Evolutionary conservation across 2,797 vertebrate species (phyloP).

Genomic region (Luscinia megarhynchos): DNA sequence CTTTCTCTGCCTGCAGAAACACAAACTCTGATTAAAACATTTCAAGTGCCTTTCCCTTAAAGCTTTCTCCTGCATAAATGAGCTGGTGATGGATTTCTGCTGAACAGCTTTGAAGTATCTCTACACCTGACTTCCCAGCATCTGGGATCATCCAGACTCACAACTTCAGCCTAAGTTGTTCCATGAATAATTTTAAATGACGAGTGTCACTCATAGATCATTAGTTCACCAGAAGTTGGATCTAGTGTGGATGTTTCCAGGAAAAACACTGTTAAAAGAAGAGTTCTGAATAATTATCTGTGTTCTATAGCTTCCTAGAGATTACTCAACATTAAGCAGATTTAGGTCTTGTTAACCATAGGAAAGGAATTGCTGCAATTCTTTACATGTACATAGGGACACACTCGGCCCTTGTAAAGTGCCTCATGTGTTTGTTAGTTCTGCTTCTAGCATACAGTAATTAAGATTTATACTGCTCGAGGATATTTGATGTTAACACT

Average conservation of each 20-base stretch:
- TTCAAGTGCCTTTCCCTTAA: neutral
- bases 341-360: conserved; percentile 38
- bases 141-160: neutral
- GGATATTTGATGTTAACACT: conserved; percentile 42
- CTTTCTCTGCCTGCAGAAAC: neutral
- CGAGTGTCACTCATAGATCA: neutral
- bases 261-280: neutral
- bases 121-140: neutral
- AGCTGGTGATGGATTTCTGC: neutral
- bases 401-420: conserved; percentile 29
- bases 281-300: conserved; percentile 17
- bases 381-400: conserved; percentile 38
- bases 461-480: conserved; percentile 62
- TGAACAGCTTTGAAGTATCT: neutral
- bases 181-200: neutral
- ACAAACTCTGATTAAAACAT: neutral
- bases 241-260: neutral
- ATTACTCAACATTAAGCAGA: conserved; percentile 39
- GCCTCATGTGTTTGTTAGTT: conserved; percentile 11
- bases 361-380: conserved; percentile 38
- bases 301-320: neutral
- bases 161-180: neutral
- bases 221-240: neutral
- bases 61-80: neutral
- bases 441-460: conserved; percentile 21